Evolutionary conservation across 2,113 vertebrate species (phyloP).

Genomic region (Amblyopsis rosae): DNA sequence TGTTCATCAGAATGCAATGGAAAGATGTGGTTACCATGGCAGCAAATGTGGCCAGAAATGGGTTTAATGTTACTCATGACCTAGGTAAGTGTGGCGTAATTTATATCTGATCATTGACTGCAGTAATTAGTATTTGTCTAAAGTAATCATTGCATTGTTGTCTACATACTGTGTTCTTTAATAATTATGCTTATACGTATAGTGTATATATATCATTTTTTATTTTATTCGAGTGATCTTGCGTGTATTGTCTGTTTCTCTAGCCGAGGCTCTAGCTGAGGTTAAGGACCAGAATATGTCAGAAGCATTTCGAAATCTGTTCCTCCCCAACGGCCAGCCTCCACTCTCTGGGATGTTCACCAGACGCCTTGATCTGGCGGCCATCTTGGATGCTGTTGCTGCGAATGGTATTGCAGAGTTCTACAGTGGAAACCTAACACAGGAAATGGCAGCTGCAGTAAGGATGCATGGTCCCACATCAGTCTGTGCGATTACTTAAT

Average conservation of each 20-base stretch:
- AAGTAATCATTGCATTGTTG: background rate
- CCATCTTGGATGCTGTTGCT: slow-evolving; percentile 82
- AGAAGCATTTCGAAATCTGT: slow-evolving; percentile 81
- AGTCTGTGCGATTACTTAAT: too few relatives aligned
- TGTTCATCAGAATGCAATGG: slow-evolving; percentile 82
- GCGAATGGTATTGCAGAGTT: slow-evolving; percentile 82
- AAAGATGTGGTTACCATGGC: slow-evolving; percentile 83
- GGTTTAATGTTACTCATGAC: slow-evolving; percentile 94
- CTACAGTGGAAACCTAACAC: slow-evolving; percentile 87
- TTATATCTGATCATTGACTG: background rate
- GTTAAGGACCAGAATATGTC: slow-evolving; percentile 82
- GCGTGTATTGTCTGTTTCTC: slow-evolving; percentile 2
- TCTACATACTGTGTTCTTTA: background rate
- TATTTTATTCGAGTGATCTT: background rate
- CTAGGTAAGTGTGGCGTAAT: slow-evolving; percentile 80
- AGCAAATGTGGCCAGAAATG: slow-evolving; percentile 85
- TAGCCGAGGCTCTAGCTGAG: slow-evolving; percentile 85
- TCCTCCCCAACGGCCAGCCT: slow-evolving; percentile 80
- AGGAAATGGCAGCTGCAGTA: slow-evolving; percentile 89
- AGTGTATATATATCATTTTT: background rate
- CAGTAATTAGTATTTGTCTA: background rate
- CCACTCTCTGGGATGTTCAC: slow-evolving; percentile 80
- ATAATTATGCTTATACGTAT: background rate
- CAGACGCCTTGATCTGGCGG: slow-evolving; percentile 84
- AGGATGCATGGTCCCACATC: slow-evolving; percentile 40